Evolutionary conservation across 2,113 vertebrate species (phyloP).

Genomic region (Pterocles orientalis): DNA sequence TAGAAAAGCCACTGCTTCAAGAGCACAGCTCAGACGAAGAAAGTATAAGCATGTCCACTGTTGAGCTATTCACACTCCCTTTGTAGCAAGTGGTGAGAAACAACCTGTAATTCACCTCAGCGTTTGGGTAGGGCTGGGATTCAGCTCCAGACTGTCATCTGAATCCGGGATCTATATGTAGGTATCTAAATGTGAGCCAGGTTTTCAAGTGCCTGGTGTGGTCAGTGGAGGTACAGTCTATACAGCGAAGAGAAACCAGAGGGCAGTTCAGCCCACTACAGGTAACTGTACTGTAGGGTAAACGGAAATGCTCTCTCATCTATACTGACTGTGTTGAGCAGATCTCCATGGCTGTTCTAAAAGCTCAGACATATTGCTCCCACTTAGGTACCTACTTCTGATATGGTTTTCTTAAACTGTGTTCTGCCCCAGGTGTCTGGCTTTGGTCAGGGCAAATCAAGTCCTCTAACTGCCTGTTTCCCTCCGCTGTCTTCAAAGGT

Average conservation of each 20-base stretch:
- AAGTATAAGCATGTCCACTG: not conserved
- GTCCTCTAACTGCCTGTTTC: not conserved
- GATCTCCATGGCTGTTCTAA: not conserved
- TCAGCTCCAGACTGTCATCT: not conserved
- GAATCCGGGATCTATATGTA: not conserved
- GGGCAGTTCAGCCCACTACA: not conserved
- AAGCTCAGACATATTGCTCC: not conserved
- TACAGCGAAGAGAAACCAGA: not conserved
- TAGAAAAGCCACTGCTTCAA: not conserved
- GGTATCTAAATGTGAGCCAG: not conserved
- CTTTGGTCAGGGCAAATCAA: not conserved
- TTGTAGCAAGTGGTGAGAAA: not conserved
- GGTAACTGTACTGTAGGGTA: not conserved
- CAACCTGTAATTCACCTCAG: not conserved
- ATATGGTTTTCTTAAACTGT: not conserved
- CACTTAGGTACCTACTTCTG: not conserved
- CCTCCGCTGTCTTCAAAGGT: not conserved
- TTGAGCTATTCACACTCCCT: not conserved
- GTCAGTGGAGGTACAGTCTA: not conserved
- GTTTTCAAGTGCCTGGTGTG: not conserved
- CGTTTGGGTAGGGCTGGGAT: not conserved
- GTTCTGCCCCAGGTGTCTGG: not conserved
- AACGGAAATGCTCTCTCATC: not conserved
- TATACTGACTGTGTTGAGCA: not conserved
- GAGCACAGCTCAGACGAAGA: not conserved